Percentiles rank a stretch among this genome's conserved stretches.
phyloP scores from a whole-genome alignment of 2,113 vertebrate species.

The Loxodonta africana region DNA sequence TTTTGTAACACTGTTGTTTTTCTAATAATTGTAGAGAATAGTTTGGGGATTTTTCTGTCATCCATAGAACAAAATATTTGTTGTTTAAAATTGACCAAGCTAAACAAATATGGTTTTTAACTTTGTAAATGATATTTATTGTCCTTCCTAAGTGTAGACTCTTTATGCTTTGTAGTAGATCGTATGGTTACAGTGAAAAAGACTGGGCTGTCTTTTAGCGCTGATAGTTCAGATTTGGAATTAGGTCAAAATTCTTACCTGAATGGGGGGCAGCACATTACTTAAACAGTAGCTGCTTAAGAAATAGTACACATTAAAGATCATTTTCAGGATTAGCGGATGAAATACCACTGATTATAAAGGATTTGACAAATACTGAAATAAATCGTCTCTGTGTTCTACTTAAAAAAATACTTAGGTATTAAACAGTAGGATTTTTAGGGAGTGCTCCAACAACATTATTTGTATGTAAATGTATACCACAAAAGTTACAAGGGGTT shows the following conservation, averaged over 20 bases:
- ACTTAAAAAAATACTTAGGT: neutral
- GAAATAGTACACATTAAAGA: constrained; percentile 28
- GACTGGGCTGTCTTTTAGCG: neutral
- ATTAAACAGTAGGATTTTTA: constrained; percentile 54
- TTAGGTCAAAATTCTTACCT: constrained; percentile 5
- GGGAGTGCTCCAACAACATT: constrained; percentile 25
- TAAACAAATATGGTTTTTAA: constrained; percentile 49
- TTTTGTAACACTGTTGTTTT: neutral
- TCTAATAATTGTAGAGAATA: constrained; percentile 47
- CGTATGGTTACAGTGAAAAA: constrained; percentile 32
- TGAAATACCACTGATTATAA: neutral
- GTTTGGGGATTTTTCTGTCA: constrained; percentile 43
- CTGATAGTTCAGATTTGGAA: constrained; percentile 36
- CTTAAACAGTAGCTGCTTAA: constrained; percentile 48
- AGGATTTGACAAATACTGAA: constrained; percentile 13
- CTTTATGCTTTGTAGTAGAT: constrained; percentile 33
- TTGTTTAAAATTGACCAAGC: constrained; percentile 42
- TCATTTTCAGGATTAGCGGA: constrained; percentile 23
- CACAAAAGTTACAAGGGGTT: neutral
- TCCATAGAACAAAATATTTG: neutral
- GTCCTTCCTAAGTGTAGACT: neutral
- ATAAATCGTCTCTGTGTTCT: neutral
- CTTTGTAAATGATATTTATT: constrained; percentile 7
- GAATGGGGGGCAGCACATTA: neutral
- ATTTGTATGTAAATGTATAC: neutral